Base-by-base conservation (phyloP, 2,113 vertebrate genomes). In the Alouatta palliata region DNA sequence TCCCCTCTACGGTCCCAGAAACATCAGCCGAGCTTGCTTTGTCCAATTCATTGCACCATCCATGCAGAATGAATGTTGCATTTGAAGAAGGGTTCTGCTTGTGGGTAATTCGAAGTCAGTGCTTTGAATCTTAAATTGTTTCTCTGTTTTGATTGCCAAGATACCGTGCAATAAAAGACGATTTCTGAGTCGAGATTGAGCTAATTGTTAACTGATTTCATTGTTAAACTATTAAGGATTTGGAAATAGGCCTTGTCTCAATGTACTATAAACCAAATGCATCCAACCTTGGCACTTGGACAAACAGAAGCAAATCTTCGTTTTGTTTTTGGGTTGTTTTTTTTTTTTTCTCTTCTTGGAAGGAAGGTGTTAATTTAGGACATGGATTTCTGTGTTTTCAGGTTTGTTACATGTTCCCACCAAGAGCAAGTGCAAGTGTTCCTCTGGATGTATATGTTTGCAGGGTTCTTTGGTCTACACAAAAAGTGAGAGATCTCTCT, bases 161-260 rank as follows among this genome's bases (percentile, higher is more conserved):
- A 40, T 75, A 40, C 61, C 49, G 40, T 95, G 66, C 56, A 83
- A 92, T 95, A 90, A 92, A 97, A 97, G 90, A 86, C 66, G 95
- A 71, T 79, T 96, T 96, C 91, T 90, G 93, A 95, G 70, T 87
- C 49, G 90, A 71, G 52, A 80, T 84, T 83, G 80, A 70, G 91
- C 94, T 14, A 90, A 96, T 64, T 91, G 76, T 94, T 23, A 95
- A 97, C 64, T 92, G 97, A 94, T 71, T 37, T 54, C 16, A 52
- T 91, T 98, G 90, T 97, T 86, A 97, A 96, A 98, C 96, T 87
- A 76, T 45, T 94, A 35, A 23, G 94, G 30, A 88, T 66, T 83
- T 97, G 79, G 97, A 82, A 97, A 84, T 37, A 93, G 64, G 40
- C 95, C 96, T 96, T 92, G 37, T 97, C 43, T 45, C 88, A 56